A percentile compares a stretch with the other conserved stretches of the same genome.
phyloP scores from a whole-genome alignment of 1,140 invertebrate genomes.

The Brachionus manjavacas region DNA sequence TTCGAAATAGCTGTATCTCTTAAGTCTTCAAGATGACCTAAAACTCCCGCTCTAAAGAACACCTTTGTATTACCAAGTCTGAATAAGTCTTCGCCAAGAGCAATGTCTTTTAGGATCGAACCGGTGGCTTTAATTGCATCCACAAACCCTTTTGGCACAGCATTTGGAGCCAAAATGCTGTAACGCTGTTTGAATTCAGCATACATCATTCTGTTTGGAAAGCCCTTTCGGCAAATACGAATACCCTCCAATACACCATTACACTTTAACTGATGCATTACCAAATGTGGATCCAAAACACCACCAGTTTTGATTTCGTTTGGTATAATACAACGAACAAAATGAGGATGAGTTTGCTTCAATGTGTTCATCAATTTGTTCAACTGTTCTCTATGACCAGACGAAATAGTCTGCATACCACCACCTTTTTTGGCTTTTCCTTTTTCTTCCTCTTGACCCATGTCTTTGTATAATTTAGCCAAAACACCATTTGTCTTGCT shows the following conservation, averaged over 20 bases:
- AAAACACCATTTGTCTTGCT: conserved; percentile 15
- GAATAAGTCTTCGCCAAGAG: conserved; percentile 78
- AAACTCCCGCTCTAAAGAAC: conserved; percentile 98
- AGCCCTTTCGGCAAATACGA: conserved; percentile 99
- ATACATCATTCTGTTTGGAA: conserved; percentile 99
- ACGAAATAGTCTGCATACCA: conserved; percentile 89
- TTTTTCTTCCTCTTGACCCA: conserved; percentile 37
- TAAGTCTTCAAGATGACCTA: conserved; percentile 99
- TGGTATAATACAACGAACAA: conserved; percentile 99
- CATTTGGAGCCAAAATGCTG: conserved; percentile 87
- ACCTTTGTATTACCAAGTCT: conserved; percentile 94
- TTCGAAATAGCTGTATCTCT: conserved; percentile 96
- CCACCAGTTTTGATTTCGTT: conserved; percentile 94
- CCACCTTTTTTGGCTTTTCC: conserved; percentile 84
- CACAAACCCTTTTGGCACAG: conserved; percentile 67
- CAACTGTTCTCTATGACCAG: conserved; percentile 84
- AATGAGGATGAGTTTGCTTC: conserved; percentile 93
- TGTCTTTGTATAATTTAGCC: background rate
- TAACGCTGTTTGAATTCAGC: conserved; percentile 99
- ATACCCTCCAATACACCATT: conserved; percentile 99
- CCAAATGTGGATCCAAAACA: conserved; percentile 95
- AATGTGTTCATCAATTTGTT: conserved; percentile 93
- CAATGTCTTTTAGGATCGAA: conserved; percentile 70
- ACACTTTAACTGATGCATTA: conserved; percentile 95
- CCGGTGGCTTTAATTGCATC: conserved; percentile 77